A percentile compares a stretch with the other conserved stretches of the same genome.
Conservation (phyloP, 2,797 vertebrate species). For the Pteronotus mesoamericanus region DNA sequence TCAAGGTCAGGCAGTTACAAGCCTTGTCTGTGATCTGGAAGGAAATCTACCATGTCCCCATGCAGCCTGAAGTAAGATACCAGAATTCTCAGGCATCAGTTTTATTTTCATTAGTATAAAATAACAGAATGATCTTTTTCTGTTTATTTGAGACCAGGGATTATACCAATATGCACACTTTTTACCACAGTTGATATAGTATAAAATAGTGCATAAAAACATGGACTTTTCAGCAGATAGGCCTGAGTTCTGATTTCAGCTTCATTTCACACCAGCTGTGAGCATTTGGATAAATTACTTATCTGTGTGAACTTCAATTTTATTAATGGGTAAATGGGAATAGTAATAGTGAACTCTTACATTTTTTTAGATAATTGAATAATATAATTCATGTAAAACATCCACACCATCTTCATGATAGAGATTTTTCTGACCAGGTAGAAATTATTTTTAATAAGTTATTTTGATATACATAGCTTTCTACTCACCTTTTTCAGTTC, state of each 20-base stretch:
- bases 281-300: background rate
- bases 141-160: background rate
- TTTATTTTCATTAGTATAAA: background rate
- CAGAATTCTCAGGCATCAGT: background rate
- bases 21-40: background rate
- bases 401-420: background rate
- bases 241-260: background rate
- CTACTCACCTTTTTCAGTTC: background rate
- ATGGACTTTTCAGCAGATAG: background rate
- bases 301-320: background rate
- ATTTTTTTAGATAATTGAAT: background rate
- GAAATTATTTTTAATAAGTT: background rate
- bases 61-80: background rate
- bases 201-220: background rate
- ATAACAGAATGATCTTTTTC: background rate
- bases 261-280: background rate
- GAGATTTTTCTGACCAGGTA: background rate
- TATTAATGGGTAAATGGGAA: background rate
- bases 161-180: background rate
- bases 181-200: background rate
- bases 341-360: background rate
- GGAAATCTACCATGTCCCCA: background rate
- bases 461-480: background rate
- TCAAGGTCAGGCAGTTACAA: background rate
- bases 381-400: background rate